These are phyloP conservation scores for Oreochromis spilurus DNA, from an alignment of 2,113 vertebrate species.

Conservation along the genomic window DNA sequence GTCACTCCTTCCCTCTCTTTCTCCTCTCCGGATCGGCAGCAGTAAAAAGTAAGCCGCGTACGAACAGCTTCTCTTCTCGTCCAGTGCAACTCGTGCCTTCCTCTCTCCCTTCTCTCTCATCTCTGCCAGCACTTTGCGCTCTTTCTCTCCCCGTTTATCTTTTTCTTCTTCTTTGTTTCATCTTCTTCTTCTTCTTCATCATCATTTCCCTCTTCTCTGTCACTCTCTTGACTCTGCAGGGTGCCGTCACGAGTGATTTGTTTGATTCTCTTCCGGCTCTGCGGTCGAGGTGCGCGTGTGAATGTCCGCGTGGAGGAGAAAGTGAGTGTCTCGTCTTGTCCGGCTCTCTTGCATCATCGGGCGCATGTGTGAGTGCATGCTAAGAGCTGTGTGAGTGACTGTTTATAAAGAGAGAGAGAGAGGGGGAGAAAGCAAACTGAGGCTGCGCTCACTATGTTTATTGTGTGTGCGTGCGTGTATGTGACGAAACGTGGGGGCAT, in stretches of 20 bases:
- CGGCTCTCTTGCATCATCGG: slow-evolving; percentile 23
- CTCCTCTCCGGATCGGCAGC: not conserved
- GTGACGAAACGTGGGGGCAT: slow-evolving; percentile 38
- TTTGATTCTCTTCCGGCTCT: slow-evolving; percentile 36
- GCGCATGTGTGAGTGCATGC: slow-evolving; percentile 15
- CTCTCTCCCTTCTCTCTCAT: not conserved
- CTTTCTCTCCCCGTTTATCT: slow-evolving; percentile 50
- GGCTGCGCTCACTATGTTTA: slow-evolving; percentile 17
- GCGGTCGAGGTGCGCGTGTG: slow-evolving; percentile 33
- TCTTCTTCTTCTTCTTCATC: slow-evolving; percentile 22
- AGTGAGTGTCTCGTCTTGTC: slow-evolving; percentile 59
- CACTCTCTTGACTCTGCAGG: slow-evolving; percentile 26
- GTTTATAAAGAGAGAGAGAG: slow-evolving; percentile 5
- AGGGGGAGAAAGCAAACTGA: not conserved
- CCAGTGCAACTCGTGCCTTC: slow-evolving; percentile 26
- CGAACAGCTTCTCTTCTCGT: slow-evolving; percentile 15
- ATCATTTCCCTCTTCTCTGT: slow-evolving; percentile 21
- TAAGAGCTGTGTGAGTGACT: slow-evolving; percentile 6
- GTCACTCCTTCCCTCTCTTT: not conserved
- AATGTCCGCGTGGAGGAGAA: slow-evolving; percentile 65
- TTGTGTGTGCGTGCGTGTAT: not conserved
- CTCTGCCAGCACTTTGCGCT: slow-evolving; percentile 22
- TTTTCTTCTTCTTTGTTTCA: slow-evolving; percentile 9
- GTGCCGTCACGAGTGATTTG: slow-evolving; percentile 44
- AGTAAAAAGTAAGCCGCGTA: slow-evolving; percentile 50